Conservation (phyloP, 2,113 vertebrate species). For the Neolamprologus hecqui region DNA sequence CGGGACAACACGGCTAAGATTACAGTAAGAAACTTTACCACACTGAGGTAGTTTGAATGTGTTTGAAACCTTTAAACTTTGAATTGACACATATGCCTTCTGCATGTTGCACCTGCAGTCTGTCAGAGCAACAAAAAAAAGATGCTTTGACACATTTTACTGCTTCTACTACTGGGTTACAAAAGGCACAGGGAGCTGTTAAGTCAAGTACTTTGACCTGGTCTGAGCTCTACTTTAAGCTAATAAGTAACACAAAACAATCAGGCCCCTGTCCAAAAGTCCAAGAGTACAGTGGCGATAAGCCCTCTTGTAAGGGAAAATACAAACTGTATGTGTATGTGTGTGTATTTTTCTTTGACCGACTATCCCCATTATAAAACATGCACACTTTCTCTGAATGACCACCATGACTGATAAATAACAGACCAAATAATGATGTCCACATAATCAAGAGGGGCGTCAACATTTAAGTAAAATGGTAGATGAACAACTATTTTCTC, state of each 20-base stretch:
- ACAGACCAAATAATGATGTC: background rate
- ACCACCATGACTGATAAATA: background rate
- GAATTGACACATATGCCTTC: background rate
- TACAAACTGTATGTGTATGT: background rate
- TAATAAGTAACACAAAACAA: conserved; percentile 56
- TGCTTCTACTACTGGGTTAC: background rate
- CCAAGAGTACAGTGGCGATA: background rate
- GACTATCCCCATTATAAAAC: background rate
- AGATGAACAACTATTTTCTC: background rate
- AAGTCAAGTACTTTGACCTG: conserved; percentile 26
- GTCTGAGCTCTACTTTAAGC: background rate
- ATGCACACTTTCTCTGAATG: background rate
- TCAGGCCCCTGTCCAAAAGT: conserved; percentile 28
- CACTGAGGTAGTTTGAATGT: background rate
- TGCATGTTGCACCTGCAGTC: background rate
- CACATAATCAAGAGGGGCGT: background rate
- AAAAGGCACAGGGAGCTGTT: background rate
- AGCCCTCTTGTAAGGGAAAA: background rate
- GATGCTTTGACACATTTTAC: background rate
- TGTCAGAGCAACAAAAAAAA: background rate
- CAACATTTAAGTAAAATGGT: background rate
- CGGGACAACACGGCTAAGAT: background rate
- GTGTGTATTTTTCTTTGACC: background rate
- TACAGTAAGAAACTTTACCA: background rate
- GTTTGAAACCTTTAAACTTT: background rate